Percentiles rank a stretch among this genome's conserved stretches.
phyloP scores from a whole-genome alignment of 2,888 invertebrate genomes.

The Clunio marinus region DNA sequence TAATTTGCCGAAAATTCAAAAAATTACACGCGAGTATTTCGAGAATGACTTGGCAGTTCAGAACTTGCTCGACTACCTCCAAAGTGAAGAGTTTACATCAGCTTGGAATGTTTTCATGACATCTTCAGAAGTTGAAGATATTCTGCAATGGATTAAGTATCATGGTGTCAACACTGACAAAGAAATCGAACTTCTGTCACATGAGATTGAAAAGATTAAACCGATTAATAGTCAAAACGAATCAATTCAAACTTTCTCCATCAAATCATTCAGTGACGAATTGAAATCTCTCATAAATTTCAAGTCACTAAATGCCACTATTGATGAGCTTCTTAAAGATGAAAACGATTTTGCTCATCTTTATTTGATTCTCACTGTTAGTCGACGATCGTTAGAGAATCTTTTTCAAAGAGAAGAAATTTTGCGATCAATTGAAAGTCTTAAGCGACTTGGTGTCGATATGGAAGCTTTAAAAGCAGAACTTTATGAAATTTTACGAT shows the following conservation, averaged over 20 bases:
- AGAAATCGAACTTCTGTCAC: neutral
- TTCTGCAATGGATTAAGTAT: slow-evolving; percentile 19
- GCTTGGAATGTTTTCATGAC: neutral
- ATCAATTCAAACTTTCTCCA: slow-evolving; percentile 34
- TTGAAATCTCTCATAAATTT: slow-evolving; percentile 42
- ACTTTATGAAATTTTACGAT: slow-evolving; percentile 43
- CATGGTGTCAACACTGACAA: slow-evolving; percentile 1
- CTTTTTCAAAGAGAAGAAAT: slow-evolving; percentile 42
- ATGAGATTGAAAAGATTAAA: neutral
- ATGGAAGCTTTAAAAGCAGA: slow-evolving; percentile 41
- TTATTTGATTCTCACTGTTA: slow-evolving; percentile 42
- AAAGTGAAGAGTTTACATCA: neutral
- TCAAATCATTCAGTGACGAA: slow-evolving; percentile 42
- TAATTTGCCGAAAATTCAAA: neutral
- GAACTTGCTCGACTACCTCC: neutral
- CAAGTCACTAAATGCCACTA: slow-evolving; percentile 41
- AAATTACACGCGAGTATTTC: slow-evolving; percentile 17
- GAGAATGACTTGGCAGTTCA: slow-evolving; percentile 16
- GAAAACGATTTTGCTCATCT: slow-evolving; percentile 43
- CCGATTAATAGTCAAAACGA: neutral
- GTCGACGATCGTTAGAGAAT: slow-evolving; percentile 42
- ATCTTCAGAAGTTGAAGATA: slow-evolving; percentile 22
- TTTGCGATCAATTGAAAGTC: slow-evolving; percentile 40
- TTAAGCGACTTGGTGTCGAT: slow-evolving; percentile 43
- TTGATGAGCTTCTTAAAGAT: slow-evolving; percentile 42